phyloP scores from a whole-genome alignment of 1,140 invertebrate species.

The Coenobita brevimanus region DNA sequence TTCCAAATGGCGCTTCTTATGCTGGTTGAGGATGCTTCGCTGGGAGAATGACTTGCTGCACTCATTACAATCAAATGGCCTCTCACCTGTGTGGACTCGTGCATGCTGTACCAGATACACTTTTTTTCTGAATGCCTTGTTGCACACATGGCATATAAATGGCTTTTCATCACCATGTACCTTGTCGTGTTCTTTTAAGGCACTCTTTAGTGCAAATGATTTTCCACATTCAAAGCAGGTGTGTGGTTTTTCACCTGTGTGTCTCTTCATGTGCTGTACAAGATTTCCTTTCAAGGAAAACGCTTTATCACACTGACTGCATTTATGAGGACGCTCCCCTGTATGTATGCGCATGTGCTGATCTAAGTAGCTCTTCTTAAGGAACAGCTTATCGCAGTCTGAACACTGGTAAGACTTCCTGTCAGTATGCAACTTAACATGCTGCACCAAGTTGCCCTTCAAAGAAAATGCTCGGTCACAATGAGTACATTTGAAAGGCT shows the following conservation, averaged over 20 bases:
- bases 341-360: conserved; percentile 70
- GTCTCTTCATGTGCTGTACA: conserved; percentile 41
- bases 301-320: conserved; percentile 88
- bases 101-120: conserved; percentile 51
- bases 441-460: conserved; percentile 53
- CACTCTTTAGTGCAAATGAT: conserved; percentile 45
- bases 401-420: conserved; percentile 54
- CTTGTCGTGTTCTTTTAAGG: conserved; percentile 50
- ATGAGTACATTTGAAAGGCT: conserved; percentile 40
- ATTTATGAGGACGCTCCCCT: conserved; percentile 85
- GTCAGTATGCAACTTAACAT: conserved; percentile 53
- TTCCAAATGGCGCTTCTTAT: conserved; percentile 46
- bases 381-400: conserved; percentile 48
- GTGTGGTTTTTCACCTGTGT: conserved; percentile 40
- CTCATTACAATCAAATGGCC: conserved; percentile 52
- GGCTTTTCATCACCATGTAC: conserved; percentile 52
- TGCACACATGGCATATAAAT: conserved; percentile 40
- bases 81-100: conserved; percentile 56
- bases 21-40: conserved; percentile 57
- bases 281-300: conserved; percentile 96
- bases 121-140: conserved; percentile 50
- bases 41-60: conserved; percentile 61
- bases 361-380: conserved; percentile 58
- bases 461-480: conserved; percentile 51
- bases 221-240: conserved; percentile 52